A percentile compares a stretch with the other conserved stretches of the same genome.
These are phyloP conservation scores for Channa maculata DNA, from an alignment of 2,113 vertebrate species.

Conservation along the genomic window DNA sequence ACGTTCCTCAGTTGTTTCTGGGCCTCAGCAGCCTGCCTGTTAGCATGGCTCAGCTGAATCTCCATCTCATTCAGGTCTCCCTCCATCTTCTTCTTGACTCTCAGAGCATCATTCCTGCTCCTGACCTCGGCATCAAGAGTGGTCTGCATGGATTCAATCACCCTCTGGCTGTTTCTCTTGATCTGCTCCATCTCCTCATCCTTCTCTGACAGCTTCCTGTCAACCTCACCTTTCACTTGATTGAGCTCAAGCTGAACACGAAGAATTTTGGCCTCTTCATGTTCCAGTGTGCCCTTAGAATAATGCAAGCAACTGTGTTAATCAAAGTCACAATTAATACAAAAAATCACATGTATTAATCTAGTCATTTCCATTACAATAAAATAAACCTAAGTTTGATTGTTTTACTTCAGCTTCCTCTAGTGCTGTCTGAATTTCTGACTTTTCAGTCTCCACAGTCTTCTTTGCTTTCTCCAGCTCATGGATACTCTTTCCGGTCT, in stretches of 20 bases:
- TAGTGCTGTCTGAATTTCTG: conserved; percentile 58
- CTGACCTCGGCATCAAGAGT: conserved; percentile 86
- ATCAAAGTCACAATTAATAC: neutral
- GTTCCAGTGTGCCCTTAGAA: conserved; percentile 74
- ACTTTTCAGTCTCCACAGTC: conserved; percentile 50
- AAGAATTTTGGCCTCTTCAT: conserved; percentile 81
- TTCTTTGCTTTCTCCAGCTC: conserved; percentile 62
- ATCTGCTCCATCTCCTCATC: conserved; percentile 90
- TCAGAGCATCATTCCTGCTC: conserved; percentile 81
- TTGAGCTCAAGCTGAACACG: conserved; percentile 86
- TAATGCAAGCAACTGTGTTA: too few species aligned
- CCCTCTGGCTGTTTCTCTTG: conserved; percentile 88
- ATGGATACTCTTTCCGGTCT: conserved; percentile 59
- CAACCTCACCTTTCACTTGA: conserved; percentile 89
- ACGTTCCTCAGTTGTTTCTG: conserved; percentile 85
- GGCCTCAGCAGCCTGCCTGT: conserved; percentile 81
- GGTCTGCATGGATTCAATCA: conserved; percentile 87
- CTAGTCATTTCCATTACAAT: too few species aligned
- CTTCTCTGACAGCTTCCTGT: conserved; percentile 88
- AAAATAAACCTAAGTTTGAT: too few species aligned
- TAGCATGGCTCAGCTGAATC: conserved; percentile 83
- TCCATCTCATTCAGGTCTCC: conserved; percentile 84
- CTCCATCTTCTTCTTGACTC: conserved; percentile 85
- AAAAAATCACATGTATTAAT: neutral
- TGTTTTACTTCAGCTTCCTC: conserved; percentile 59